Evolutionary conservation across 2,888 invertebrate species (phyloP), one percentile per base, ranked within the genome.

Genomic region (Acleris literana): DNA sequence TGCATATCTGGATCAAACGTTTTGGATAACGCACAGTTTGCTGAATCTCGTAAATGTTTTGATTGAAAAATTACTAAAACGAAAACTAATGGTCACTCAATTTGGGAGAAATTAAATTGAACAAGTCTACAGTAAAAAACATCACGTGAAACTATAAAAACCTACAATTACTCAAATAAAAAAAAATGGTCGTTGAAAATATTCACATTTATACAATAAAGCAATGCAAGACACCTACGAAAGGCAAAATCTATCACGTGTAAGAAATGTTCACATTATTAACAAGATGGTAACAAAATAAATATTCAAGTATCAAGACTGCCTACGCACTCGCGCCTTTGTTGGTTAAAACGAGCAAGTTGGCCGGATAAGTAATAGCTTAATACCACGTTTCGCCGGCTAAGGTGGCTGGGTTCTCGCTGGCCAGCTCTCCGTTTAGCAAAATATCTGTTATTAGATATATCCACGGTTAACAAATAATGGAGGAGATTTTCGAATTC

Each of bases 321-420:
- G 25, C 4, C 3, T 59, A 64, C 69, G 7, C 46, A n/a, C 20
- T 33, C 63, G 66, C 74, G 63, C 70, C 74, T 79, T 83, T 81
- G 78, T 84, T 80, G 79, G 83, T 84, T 87, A 85, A 88, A 90
- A 84, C 78, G 75, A 80, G 76, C 76, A 77, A 82, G 77, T 81
- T 82, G 84, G 76, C 78, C 74, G 84, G 83, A 91, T 92, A 91
- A 92, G 83, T 92, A 92, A 92, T 92, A 92, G 91, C 92, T 92
- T 92, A 92, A 92, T 92, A 90, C 84, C 72, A 92, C 76, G 87
- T 85, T 90, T 75, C 72, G 72, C 76, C 74, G 72, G 71, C 70
- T 74, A 81, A 92, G 90, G 92, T 92, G 92, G 82, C 85, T 88
- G 84, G 77, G 73, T 92, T 91, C 88, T 90, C 92, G 76, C 90